Evolutionary conservation across 2,888 invertebrate genomes (phyloP), one percentile per base, ranked within the genome.

Genomic region (Melieria picta): DNA sequence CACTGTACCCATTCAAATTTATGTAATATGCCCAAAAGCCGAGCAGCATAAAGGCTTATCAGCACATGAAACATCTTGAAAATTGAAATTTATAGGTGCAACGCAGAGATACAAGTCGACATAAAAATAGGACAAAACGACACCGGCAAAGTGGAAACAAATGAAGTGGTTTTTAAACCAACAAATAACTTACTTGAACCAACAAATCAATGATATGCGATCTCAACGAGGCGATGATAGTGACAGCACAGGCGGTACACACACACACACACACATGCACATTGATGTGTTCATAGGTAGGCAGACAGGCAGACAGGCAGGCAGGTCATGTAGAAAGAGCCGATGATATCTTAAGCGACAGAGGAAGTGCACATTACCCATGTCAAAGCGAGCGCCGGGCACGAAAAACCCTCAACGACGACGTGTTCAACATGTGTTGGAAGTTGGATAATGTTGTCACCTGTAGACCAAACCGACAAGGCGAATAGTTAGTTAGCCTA

Each of bases 21-120:
- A 50, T 50, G 50, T 50, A 50, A 7, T 10, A 50, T 52, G 1
- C 13, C 11, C 52, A 52, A 52, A 52, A 52, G 52, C 52, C 11
- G 13, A 52, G 11, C 50, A 10, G 11, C 11, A 50, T 11, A 2
- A 50, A 50, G 11, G 52, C 52, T 64, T 64, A 64, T 64, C 64
- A 64, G 52, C 50, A 64, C 52, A 43, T 30, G 50, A 10, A 10
- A 63, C 48, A 11, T 11, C 50, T 64, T 52, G 16, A 4, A 52
- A 64, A 64, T 64, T 64, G 50, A 52, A 64, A 64, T 64, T 64
- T 64, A 64, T 64, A 64, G 64, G 64, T 64, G 64, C 64, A 64
- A 50, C 52, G 50, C 7, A 63, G 16, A 62, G 62, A 62, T 62
- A 62, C 4, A 13, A 13, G 11, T 13, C 2, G 11, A 4, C 11